Base-by-base conservation (phyloP, 1,140 invertebrate species). In the Dendrolimus kikuchii region DNA sequence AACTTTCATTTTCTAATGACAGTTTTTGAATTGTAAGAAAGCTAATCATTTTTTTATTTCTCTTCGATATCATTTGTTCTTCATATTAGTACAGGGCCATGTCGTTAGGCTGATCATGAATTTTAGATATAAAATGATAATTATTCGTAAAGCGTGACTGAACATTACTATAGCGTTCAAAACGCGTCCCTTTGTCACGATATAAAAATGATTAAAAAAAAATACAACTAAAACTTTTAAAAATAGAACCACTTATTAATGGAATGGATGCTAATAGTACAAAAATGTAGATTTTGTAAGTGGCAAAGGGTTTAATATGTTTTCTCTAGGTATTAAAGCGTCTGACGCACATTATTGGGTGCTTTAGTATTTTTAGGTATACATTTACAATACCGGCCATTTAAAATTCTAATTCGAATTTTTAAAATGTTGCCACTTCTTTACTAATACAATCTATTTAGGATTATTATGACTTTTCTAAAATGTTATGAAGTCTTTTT, bases 311-410 rank as follows among this genome's bases (percentile, higher is more conserved):
- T 23, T 23, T 23, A 23, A 23, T 23, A 2, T 23, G 1, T 23
- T 23, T 23, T 23, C 23, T 23, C 23, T 23, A 23, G 23, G 23
- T 23, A 23, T 66, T 57, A 52, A 51, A 48, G 78, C 78, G 79
- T 80, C 49, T 73, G 52, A 80, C 77, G 79, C 75, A 74, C 57
- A 66, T 45, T 59, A 23, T 45, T 73, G 68, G 57, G 55, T 68
- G 60, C 56, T 55, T 8, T 59, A 64, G 60, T 64, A 60, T 68
- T 69, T 62, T 51, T 45, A 53, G 23, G 37, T 44, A 53, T 49
- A 44, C 38, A 40, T 51, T 40, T 53, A 46, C 23, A 36, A 38
- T 38, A 53, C 39, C 36, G 39, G 44, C 44, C 51, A 46, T 53
- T 53, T 23, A 7, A 9, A 41, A 52, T 60, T 59, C 68, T 71